Conservation (phyloP, 2,797 vertebrate species). For the Oreortyx pictus region DNA sequence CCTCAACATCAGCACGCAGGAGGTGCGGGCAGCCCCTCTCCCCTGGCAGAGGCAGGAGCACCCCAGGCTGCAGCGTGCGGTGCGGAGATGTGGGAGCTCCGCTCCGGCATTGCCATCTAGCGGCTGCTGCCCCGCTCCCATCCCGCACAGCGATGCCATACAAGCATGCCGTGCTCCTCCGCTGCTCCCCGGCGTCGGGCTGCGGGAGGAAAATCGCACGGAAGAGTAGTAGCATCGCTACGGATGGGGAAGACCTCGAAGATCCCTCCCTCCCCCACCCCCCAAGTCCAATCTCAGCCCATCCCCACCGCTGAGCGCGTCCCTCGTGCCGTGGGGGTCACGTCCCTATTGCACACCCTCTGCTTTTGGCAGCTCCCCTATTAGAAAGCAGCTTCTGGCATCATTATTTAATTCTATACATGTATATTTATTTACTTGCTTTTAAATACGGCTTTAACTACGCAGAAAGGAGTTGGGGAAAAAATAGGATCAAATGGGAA, state of each 20-base stretch:
- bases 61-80: neutral
- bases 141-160: neutral
- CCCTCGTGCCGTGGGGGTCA: neutral
- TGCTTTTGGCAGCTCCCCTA: neutral
- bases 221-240: no score
- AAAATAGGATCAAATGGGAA: neutral
- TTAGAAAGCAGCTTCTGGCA: conserved; percentile 49
- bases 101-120: conserved; percentile 79
- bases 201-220: neutral
- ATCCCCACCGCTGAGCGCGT: no score
- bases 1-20: neutral
- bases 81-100: neutral
- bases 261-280: no score
- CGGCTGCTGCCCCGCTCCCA: neutral
- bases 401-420: neutral
- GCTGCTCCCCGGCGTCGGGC: neutral
- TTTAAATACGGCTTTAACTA: neutral
- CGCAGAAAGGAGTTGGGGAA: neutral
- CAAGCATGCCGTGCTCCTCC: neutral
- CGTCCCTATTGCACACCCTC: fast-evolving
- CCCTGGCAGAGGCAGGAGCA: neutral
- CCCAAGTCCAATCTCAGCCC: no score
- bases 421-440: neutral
- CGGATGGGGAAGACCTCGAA: no score
- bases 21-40: neutral